phyloP scores from a whole-genome alignment of 1,140 invertebrate genomes.

The Aphelenchoides avenae region DNA sequence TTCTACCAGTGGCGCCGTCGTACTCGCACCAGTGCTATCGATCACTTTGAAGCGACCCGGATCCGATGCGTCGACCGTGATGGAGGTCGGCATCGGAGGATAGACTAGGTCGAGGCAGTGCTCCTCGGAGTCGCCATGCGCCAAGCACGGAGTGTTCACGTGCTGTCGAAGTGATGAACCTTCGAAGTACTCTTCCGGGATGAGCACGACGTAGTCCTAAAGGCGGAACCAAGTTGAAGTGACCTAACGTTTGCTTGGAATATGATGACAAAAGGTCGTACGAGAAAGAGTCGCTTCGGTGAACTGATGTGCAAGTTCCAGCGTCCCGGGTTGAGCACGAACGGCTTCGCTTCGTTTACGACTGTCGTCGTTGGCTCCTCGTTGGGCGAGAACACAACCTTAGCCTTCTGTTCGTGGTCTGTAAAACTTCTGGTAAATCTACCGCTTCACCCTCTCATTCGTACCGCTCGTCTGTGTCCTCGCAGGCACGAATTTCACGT shows the following conservation, averaged over 20 bases:
- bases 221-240: too few species aligned
- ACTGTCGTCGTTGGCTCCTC: too few species aligned
- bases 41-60: too few species aligned
- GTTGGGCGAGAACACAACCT: conserved; percentile 23
- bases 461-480: conserved; percentile 69
- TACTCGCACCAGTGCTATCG: too few species aligned
- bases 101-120: conserved; percentile 60
- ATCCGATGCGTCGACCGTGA: too few species aligned
- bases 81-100: conserved; percentile 40
- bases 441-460: not conserved
- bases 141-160: conserved; percentile 70
- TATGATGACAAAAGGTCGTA: too few species aligned
- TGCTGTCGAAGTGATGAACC: conserved; percentile 79
- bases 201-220: conserved; percentile 88
- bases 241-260: too few species aligned
- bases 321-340: conserved; percentile 84
- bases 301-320: conserved; percentile 79
- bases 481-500: conserved; percentile 74
- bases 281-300: conserved; percentile 74
- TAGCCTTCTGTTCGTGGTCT: conserved; percentile 69
- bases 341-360: conserved; percentile 63
- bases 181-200: conserved; percentile 91
- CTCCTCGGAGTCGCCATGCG: conserved; percentile 61
- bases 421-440: conserved; percentile 60
- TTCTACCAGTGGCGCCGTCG: too few species aligned